Conservation (phyloP, 2,888 invertebrate genomes). For the Pyrrhia umbra region DNA sequence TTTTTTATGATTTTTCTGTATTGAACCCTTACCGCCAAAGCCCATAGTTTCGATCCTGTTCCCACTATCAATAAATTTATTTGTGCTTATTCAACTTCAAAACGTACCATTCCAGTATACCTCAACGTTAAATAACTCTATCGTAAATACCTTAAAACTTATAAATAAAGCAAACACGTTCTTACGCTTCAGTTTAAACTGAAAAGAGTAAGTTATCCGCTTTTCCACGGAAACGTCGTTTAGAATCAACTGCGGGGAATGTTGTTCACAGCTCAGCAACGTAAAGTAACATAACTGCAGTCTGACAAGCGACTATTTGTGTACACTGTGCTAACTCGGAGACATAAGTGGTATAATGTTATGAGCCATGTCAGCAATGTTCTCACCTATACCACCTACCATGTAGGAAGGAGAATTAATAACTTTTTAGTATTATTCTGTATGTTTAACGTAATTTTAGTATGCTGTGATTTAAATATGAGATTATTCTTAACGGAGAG, state of each 20-base stretch:
- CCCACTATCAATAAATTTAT: not conserved
- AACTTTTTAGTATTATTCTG: not conserved
- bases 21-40: too few species aligned
- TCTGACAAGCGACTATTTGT: constrained; percentile 50
- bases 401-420: constrained; percentile 19
- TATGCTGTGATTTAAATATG: not conserved
- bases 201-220: constrained; percentile 46
- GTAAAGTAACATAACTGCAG: constrained; percentile 38
- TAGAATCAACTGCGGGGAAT: constrained; percentile 51
- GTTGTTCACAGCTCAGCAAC: constrained; percentile 36
- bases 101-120: not conserved
- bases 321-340: constrained; percentile 31
- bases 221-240: constrained; percentile 41
- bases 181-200: constrained; percentile 29
- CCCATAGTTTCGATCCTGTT: too few species aligned
- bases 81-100: not conserved
- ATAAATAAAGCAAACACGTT: constrained; percentile 23
- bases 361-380: constrained; percentile 21
- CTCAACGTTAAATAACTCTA: constrained; percentile 1
- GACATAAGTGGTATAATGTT: constrained; percentile 31
- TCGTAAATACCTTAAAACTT: constrained; percentile 15
- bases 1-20: too few species aligned
- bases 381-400: constrained; percentile 22
- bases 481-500: not conserved
- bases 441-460: not conserved